A percentile compares a stretch with the other conserved stretches of the same genome.
Conservation (phyloP, 1,140 invertebrate species). For the Propsilocerus akamusi region DNA sequence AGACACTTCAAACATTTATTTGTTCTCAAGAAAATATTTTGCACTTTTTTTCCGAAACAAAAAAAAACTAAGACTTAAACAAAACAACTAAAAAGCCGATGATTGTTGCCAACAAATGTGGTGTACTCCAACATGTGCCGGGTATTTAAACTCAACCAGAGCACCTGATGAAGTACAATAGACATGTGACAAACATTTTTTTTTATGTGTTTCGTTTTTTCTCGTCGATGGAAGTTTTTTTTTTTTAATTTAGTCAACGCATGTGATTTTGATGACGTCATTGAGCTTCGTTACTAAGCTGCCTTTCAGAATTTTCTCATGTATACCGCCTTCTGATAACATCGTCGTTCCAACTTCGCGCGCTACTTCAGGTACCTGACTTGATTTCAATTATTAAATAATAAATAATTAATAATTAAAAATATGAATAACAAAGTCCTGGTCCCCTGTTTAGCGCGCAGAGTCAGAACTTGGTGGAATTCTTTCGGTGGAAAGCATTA, state of each 20-base stretch:
- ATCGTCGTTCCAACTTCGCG: conserved; percentile 38
- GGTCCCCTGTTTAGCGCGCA: conserved; percentile 54
- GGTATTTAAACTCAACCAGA: conserved; percentile 67
- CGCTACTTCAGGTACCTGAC: conserved; percentile 98
- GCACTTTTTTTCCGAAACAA: not conserved
- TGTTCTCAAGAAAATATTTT: not conserved
- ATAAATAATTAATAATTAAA: not conserved
- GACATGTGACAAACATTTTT: conserved; percentile 49
- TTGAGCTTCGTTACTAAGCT: not conserved
- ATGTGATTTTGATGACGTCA: not conserved
- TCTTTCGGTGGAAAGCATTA: no score
- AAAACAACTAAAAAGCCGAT: no score
- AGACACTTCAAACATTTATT: no score
- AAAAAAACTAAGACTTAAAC: no score
- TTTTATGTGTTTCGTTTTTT: not conserved
- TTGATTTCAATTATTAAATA: conserved; percentile 23
- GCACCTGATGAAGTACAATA: conserved; percentile 98
- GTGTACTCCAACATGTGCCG: conserved; percentile 94
- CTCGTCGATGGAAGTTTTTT: not conserved
- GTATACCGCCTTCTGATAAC: not conserved
- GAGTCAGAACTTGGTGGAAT: conserved; percentile 27
- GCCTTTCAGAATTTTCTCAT: not conserved
- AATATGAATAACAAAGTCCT: conserved; percentile 34
- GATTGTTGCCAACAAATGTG: conserved; percentile 41
- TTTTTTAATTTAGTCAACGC: not conserved